A percentile compares a stretch with the other conserved stretches of the same genome.
Evolutionary conservation across 2,888 invertebrate genomes (phyloP).

Genomic region (Dryobotodes eremita): DNA sequence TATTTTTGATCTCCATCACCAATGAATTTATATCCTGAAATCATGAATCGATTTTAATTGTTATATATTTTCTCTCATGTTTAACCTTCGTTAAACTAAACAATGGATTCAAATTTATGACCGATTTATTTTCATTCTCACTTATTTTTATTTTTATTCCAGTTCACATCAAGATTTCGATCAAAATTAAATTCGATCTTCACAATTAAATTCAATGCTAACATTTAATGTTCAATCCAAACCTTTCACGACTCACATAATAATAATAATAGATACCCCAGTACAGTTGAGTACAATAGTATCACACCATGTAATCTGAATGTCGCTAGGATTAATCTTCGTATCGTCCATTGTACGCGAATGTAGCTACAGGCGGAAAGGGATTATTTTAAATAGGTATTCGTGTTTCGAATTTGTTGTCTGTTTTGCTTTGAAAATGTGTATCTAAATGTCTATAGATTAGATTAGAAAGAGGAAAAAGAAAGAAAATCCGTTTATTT

Average conservation of each 20-base stretch:
- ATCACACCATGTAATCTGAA: constrained; percentile 75
- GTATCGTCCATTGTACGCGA: constrained; percentile 60
- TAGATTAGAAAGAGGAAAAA: no score
- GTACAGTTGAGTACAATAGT: constrained; percentile 59
- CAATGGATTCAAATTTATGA: not conserved
- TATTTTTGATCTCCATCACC: not conserved
- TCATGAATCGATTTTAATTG: not conserved
- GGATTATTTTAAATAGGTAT: constrained; percentile 67
- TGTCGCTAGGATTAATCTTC: constrained; percentile 73
- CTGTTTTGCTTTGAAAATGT: constrained; percentile 6
- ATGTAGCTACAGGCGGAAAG: constrained; percentile 37
- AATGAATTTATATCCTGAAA: not conserved
- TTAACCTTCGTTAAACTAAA: not conserved
- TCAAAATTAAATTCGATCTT: constrained; percentile 16
- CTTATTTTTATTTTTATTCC: not conserved
- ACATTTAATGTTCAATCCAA: constrained; percentile 14
- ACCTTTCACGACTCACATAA: constrained; percentile 10
- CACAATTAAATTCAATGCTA: constrained; percentile 25
- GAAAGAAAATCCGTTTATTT: no score
- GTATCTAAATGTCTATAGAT: constrained; percentile 6
- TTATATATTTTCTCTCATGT: not conserved
- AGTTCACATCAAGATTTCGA: not conserved
- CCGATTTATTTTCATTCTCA: not conserved
- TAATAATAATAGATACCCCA: constrained; percentile 28
- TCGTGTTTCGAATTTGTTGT: constrained; percentile 20